Base-by-base conservation (phyloP, 2,888 invertebrate species). In the Xylota segnis region DNA sequence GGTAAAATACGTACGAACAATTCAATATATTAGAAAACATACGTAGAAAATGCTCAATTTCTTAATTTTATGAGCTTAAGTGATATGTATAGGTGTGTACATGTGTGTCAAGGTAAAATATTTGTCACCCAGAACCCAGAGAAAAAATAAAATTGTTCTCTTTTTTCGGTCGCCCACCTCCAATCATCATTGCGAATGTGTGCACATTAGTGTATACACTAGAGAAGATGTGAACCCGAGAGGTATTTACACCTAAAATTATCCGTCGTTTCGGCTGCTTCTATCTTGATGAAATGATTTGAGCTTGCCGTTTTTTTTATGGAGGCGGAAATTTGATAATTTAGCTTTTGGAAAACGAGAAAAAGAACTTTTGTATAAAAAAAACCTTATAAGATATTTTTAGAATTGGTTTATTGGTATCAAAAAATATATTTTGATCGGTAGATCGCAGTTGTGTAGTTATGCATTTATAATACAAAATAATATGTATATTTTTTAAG, bases 251-350 rank as follows among this genome's bases (percentile, higher is more conserved):
- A 72, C 58, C 78, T 66, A 78, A 72, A 78, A 47, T 83, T 61
- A 83, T 65, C 77, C 72, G 29, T 71, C n/a, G 45, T 29, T 40
- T 82, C 40, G 71, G 34, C 47, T 63, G 37, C 32, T 70, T 56
- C 61, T 32, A 54, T 54, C 54, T 77, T 47, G 52, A 37, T 59
- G 58, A 76, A 59, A 52, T 47, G 50, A 43, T 37, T 50, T 34
- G 12, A 70, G 61, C 45, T 59, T 45, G 52, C 61, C 52, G 71
- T 54, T 70, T 72, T 83, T 77, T 83, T 78, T 83, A 68, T 72
- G 83, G 66, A 83, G 14, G 52, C 65, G 45, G 83, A 83, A 83
- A 83, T 78, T 78, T 78, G 78, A 83, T 83, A 78, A 83, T 77
- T 66, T 23, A 59, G 77, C 52, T 71, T 83, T 83, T 71, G 76